Conservation (phyloP, 2,113 vertebrate genomes). For the Pica pica region DNA sequence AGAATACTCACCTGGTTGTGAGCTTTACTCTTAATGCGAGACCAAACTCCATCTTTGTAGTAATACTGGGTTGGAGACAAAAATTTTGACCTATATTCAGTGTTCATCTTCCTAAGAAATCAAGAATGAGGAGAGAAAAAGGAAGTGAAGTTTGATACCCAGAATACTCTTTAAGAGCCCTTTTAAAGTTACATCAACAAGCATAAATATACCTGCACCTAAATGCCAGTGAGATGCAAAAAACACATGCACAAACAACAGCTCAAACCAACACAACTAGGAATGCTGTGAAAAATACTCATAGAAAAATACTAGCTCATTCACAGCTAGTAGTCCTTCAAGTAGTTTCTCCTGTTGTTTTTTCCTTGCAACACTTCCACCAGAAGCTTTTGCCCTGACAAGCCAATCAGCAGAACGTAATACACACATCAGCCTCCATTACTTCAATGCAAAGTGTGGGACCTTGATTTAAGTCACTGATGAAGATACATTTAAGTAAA, state of each 20-base stretch:
- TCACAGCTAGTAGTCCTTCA: background rate
- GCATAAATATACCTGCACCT: background rate
- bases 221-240: background rate
- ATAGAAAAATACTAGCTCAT: background rate
- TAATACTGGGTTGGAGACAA: constrained; percentile 81
- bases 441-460: background rate
- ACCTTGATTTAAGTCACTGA: background rate
- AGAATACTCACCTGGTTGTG: constrained; percentile 65
- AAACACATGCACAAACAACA: background rate
- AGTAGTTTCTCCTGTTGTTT: background rate
- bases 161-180: background rate
- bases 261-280: background rate
- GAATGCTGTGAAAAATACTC: background rate
- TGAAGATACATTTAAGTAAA: background rate
- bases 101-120: constrained; percentile 77
- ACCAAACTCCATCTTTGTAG: constrained; percentile 79
- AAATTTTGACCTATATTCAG: constrained; percentile 86
- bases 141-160: background rate
- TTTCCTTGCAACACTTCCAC: background rate
- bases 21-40: constrained; percentile 62
- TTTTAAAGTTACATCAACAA: background rate
- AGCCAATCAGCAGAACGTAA: background rate
- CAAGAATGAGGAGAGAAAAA: background rate
- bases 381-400: background rate
- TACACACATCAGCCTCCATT: background rate